A percentile compares a stretch with the other conserved stretches of the same genome.
Evolutionary conservation across 2,888 invertebrate species (phyloP).

Genomic region (Platerodrilus igneus): DNA sequence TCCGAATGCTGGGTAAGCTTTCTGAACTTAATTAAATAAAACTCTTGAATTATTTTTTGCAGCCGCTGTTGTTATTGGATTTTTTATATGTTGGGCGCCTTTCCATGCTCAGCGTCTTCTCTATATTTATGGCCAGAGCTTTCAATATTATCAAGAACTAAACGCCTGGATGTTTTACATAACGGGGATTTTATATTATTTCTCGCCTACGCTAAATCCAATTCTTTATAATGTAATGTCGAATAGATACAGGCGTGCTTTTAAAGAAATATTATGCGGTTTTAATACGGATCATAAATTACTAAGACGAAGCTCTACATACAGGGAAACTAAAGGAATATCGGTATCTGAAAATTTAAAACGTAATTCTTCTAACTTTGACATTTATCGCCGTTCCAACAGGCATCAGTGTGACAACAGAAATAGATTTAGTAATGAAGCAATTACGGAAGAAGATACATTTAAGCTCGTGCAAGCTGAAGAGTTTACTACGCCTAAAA

Average conservation of each 20-base stretch:
- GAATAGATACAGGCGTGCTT: conserved; percentile 70
- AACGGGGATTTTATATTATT: conserved; percentile 78
- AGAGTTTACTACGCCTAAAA: not conserved
- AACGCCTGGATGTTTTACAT: conserved; percentile 77
- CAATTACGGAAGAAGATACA: conserved; percentile 12
- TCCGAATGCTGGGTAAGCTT: conserved; percentile 79
- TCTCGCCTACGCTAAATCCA: conserved; percentile 75
- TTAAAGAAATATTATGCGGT: conserved; percentile 69
- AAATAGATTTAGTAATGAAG: conserved; percentile 2
- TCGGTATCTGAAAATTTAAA: conserved; percentile 36
- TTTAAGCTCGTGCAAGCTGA: conserved; percentile 6
- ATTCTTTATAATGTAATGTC: conserved; percentile 82
- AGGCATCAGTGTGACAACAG: conserved; percentile 2
- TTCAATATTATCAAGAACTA: conserved; percentile 57
- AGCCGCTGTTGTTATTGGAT: conserved; percentile 91
- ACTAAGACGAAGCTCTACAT: conserved; percentile 56
- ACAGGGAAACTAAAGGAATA: conserved; percentile 52
- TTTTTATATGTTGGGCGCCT: conserved; percentile 95
- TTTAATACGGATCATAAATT: conserved; percentile 47
- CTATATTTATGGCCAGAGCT: conserved; percentile 66
- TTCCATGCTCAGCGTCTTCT: conserved; percentile 89
- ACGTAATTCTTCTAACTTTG: conserved; percentile 3
- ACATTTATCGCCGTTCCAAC: conserved; percentile 2
- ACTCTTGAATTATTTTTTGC: conserved; percentile 40
- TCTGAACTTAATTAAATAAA: conserved; percentile 2